Conservation (phyloP, 2,888 invertebrate genomes). For the Tuberolachnus salignus region DNA sequence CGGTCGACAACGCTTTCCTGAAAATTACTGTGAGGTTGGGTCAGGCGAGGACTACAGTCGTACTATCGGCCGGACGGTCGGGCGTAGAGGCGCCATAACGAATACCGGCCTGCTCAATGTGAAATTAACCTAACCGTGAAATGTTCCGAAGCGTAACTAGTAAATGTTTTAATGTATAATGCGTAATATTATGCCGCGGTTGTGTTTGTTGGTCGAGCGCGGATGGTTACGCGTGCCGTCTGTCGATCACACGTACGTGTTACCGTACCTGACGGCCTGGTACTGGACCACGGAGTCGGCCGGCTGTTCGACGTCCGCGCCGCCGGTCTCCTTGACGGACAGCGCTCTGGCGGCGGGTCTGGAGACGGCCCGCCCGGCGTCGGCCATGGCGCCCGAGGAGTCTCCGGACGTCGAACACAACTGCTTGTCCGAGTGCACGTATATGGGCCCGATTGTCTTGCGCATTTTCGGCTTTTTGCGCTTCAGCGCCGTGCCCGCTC, state of each 20-base stretch:
- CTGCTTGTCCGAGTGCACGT: background rate
- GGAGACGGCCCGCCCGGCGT: background rate
- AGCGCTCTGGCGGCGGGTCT: background rate
- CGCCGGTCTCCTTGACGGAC: conserved; percentile 5
- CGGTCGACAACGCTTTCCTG: too few species aligned
- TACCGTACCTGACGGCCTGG: background rate
- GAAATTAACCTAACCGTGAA: too few species aligned
- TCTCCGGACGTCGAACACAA: too few species aligned
- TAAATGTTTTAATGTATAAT: too few species aligned
- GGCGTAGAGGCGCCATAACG: too few species aligned
- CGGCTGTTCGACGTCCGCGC: background rate
- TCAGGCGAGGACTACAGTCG: too few species aligned
- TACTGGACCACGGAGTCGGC: conserved; percentile 35
- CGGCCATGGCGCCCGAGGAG: background rate
- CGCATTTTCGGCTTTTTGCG: conserved; percentile 5
- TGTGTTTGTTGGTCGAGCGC: too few species aligned
- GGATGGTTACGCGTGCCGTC: background rate
- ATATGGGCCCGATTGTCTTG: conserved; percentile 24
- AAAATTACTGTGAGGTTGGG: too few species aligned
- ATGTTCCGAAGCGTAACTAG: too few species aligned
- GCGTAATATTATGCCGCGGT: too few species aligned
- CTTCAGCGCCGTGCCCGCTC: conserved; percentile 21
- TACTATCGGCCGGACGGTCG: too few species aligned
- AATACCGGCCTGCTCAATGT: too few species aligned
- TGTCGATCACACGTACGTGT: conserved; percentile 32